Evolutionary conservation across 2,113 vertebrate species (phyloP), one percentile per base, ranked within the genome.

Genomic region (Dipodomys ordii): DNA sequence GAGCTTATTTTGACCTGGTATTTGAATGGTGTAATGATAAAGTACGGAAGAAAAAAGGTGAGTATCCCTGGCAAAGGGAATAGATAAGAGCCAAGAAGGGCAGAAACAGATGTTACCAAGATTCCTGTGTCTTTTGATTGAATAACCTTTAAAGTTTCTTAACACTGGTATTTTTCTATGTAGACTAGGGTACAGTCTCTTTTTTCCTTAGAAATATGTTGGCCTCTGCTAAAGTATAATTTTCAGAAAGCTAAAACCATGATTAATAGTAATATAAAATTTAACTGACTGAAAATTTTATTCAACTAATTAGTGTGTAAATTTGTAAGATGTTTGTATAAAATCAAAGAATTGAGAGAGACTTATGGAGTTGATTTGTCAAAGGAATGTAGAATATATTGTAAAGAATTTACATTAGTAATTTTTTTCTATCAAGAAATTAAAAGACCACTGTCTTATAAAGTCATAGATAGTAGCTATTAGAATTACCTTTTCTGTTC

Each of bases 81-180:
- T 72, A 86, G 35, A 3, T 62, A 25, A 85, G 18, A 71, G 30
- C 3, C 49, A 72, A 23, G 7, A 39, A 32, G 30, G 25, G 6
- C 23, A 79, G 53, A 79, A 69, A 72, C 39, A 72, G 18, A 9
- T 64, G 11, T 11, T 25, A 25, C 68, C n/a, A 44, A 92, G 35
- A 49, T 80, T 86, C 53, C 39, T 64, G 49, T 8, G 2, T 68
- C 32, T 44, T 76, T 92, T 60, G 20, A 71, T 60, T 44, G 28
- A 64, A 78, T 85, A 49, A 77, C 60, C n/a, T 85, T 78, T 85
- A 46, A 85, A 92, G 32, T 86, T 35, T 72, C 71, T 91, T 12
- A 64, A 64, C 16, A 28, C 12, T 80, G 28, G 30, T 22, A 72
- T 72, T 62, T 79, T 64, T n/a, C 19, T 39, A 68, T 77, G 30